These are phyloP conservation scores for Arrhamphus sclerolepis DNA, from an alignment of 2,797 vertebrate species.

Conservation along the genomic window DNA sequence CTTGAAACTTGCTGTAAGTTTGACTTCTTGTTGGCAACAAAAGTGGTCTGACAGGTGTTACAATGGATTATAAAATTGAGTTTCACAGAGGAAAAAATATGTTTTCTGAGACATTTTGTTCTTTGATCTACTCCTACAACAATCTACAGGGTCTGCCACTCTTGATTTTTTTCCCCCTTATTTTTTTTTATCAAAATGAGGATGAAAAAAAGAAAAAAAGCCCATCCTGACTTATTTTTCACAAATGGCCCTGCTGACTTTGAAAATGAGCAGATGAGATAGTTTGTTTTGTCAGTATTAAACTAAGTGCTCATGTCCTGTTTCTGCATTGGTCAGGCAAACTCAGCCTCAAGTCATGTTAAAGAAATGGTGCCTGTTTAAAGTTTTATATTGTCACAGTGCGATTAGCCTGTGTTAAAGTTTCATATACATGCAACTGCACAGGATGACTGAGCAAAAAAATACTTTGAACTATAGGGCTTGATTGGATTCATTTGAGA, in stretches of 20 bases:
- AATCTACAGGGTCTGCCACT: background rate
- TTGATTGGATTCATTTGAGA: too few species aligned
- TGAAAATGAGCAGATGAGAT: background rate
- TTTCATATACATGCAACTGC: too few species aligned
- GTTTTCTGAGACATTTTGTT: background rate
- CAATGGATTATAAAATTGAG: slow-evolving; percentile 5
- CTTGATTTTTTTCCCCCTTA: too few species aligned
- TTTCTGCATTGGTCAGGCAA: too few species aligned
- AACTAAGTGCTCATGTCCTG: too few species aligned
- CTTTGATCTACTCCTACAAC: background rate
- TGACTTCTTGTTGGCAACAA: slow-evolving; percentile 5
- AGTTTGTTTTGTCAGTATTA: background rate
- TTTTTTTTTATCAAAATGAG: background rate
- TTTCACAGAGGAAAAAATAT: slow-evolving; percentile 11
- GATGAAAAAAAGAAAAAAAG: slow-evolving; percentile 7
- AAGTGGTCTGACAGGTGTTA: slow-evolving; percentile 10
- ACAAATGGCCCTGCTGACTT: background rate
- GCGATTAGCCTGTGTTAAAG: too few species aligned
- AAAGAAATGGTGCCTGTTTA: too few species aligned
- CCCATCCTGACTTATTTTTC: background rate
- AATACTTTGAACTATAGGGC: too few species aligned
- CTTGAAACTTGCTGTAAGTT: slow-evolving; percentile 15
- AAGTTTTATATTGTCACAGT: too few species aligned
- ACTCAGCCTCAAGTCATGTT: too few species aligned
- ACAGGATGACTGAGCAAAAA: too few species aligned